Evolutionary conservation across 2,113 vertebrate species (phyloP).

Genomic region (Cervus canadensis): DNA sequence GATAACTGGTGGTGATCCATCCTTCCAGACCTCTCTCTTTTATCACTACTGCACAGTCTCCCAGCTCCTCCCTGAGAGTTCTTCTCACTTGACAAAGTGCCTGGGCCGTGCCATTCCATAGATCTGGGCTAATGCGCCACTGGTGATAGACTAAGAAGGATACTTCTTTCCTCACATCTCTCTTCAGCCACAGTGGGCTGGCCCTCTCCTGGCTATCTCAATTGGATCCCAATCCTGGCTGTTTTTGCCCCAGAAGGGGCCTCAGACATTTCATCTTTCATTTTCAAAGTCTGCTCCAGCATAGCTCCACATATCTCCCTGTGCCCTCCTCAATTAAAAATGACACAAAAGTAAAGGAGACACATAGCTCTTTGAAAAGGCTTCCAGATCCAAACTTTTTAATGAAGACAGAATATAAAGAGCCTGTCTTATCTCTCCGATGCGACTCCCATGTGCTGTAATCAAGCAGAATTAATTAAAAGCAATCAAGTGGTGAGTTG

Average conservation of each 20-base stretch:
- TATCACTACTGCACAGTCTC: background rate
- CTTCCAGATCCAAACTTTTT: constrained; percentile 74
- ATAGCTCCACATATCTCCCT: constrained; percentile 12
- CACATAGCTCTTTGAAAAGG: constrained; percentile 71
- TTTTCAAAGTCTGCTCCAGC: constrained; percentile 47
- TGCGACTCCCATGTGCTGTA: constrained; percentile 73
- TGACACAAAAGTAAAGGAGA: constrained; percentile 73
- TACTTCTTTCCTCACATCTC: background rate
- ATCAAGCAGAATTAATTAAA: constrained; percentile 80
- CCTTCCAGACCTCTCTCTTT: background rate
- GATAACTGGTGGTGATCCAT: background rate
- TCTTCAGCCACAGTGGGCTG: background rate
- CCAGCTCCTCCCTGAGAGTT: background rate
- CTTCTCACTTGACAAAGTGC: background rate
- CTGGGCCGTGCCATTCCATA: background rate
- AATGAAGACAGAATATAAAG: constrained; percentile 78
- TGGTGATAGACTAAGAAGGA: background rate
- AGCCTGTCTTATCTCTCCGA: constrained; percentile 72
- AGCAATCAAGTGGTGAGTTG: constrained; percentile 76
- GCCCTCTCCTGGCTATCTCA: background rate
- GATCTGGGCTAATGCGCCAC: background rate
- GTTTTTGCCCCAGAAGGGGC: background rate
- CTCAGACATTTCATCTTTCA: constrained; percentile 16
- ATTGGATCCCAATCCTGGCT: background rate
- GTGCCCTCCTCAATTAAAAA: constrained; percentile 73